These are phyloP conservation scores for Oceanites oceanicus DNA, from an alignment of 2,113 vertebrate species.

Conservation along the genomic window DNA sequence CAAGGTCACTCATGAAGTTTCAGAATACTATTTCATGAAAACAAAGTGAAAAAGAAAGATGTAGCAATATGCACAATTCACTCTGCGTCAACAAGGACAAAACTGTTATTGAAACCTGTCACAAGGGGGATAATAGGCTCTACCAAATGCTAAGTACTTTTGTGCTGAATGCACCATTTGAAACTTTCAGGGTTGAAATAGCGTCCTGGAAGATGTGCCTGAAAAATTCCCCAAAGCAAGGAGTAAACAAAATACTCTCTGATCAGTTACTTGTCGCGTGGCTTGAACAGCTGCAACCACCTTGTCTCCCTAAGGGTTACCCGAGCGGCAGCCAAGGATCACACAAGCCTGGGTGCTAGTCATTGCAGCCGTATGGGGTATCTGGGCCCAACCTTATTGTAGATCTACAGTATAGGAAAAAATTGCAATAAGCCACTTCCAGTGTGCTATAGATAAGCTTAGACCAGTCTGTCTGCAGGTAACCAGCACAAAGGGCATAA, in stretches of 20 bases:
- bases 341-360: neutral
- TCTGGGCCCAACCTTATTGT: neutral
- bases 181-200: neutral
- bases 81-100: neutral
- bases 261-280: neutral
- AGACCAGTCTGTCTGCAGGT: neutral
- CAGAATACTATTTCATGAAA: neutral
- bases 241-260: neutral
- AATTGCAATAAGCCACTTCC: neutral
- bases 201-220: neutral
- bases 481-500: neutral
- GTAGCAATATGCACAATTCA: neutral
- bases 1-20: neutral
- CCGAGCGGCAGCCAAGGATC: neutral
- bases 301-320: neutral
- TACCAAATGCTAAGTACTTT: neutral
- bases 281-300: neutral
- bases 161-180: neutral
- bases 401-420: neutral
- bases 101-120: neutral
- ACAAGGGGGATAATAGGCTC: neutral
- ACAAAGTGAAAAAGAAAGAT: neutral
- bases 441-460: neutral
- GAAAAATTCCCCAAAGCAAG: neutral
- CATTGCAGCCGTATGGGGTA: accelerated